These are phyloP conservation scores for Equus przewalskii DNA, from an alignment of 2,113 vertebrate genomes.

Conservation along the genomic window DNA sequence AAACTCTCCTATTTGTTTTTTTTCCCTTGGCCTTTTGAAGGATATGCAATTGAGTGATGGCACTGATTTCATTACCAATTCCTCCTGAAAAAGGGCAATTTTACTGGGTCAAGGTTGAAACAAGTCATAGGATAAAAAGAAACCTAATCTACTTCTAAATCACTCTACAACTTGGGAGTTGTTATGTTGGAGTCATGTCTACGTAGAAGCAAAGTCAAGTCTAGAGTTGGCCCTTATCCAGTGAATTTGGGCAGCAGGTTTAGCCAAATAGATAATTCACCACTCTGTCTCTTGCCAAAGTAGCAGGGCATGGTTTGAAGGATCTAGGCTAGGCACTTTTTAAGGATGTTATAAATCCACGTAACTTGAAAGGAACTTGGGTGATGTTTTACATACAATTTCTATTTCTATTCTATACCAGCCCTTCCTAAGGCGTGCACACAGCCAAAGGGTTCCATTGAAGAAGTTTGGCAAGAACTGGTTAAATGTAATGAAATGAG, in stretches of 20 bases:
- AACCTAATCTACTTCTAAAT: conserved; percentile 76
- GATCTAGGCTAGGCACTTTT: neutral
- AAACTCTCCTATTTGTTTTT: conserved; percentile 81
- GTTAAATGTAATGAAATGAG: neutral
- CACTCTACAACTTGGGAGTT: conserved; percentile 56
- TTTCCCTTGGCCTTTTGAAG: conserved; percentile 76
- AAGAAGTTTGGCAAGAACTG: neutral
- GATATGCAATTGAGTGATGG: conserved; percentile 74
- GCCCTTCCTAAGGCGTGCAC: neutral
- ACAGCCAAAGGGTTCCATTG: neutral
- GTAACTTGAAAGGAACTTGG: conserved; percentile 23
- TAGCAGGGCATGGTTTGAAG: neutral
- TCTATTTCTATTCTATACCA: conserved; percentile 3
- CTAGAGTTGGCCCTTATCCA: conserved; percentile 51
- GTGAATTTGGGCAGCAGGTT: conserved; percentile 45
- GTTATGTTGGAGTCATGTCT: conserved; percentile 57
- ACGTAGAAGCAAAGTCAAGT: conserved; percentile 32
- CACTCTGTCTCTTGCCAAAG: neutral
- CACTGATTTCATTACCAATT: conserved; percentile 84
- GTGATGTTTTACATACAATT: conserved; percentile 9
- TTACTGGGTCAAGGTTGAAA: conserved; percentile 78
- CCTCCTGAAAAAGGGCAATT: conserved; percentile 58
- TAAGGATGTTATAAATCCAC: neutral
- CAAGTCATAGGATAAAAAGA: conserved; percentile 70
- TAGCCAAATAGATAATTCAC: conserved; percentile 48